Conservation (phyloP, 2,113 vertebrate genomes). For the Mesitornis unicolor region DNA sequence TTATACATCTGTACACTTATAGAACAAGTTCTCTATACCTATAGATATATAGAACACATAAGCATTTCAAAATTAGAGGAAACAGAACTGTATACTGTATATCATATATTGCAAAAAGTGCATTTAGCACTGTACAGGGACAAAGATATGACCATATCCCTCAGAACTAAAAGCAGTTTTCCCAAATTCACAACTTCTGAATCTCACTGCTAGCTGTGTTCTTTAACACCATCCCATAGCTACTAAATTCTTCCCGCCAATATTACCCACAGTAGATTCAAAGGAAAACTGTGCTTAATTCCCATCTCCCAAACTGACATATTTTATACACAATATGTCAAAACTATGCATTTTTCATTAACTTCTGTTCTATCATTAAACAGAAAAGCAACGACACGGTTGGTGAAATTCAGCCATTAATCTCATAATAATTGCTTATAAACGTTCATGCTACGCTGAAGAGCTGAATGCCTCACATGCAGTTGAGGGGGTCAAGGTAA, state of each 20-base stretch:
- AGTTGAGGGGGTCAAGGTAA: slow-evolving; percentile 31
- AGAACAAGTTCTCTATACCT: not conserved
- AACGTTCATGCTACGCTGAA: slow-evolving; percentile 45
- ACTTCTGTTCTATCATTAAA: slow-evolving; percentile 60
- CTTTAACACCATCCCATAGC: not conserved
- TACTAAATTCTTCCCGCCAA: not conserved
- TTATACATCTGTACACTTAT: not conserved
- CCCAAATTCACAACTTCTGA: slow-evolving; percentile 12
- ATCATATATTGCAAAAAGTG: not conserved
- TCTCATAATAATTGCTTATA: slow-evolving; percentile 67
- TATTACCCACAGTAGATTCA: slow-evolving; percentile 5
- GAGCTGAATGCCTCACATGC: slow-evolving; percentile 36
- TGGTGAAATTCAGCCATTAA: slow-evolving; percentile 59
- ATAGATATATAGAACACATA: not conserved
- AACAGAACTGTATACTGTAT: not conserved
- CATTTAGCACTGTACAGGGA: not conserved
- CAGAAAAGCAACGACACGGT: slow-evolving; percentile 36
- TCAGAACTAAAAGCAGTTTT: not conserved
- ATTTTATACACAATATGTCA: slow-evolving; percentile 40
- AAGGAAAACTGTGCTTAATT: slow-evolving; percentile 9
- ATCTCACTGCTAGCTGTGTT: not conserved
- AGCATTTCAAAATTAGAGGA: not conserved
- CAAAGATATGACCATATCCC: not conserved
- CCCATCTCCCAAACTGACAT: not conserved
- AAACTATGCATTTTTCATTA: slow-evolving; percentile 54